A percentile compares a stretch with the other conserved stretches of the same genome.
Evolutionary conservation across 1,140 invertebrate species (phyloP).

Genomic region (Tetragnatha versicolor): DNA sequence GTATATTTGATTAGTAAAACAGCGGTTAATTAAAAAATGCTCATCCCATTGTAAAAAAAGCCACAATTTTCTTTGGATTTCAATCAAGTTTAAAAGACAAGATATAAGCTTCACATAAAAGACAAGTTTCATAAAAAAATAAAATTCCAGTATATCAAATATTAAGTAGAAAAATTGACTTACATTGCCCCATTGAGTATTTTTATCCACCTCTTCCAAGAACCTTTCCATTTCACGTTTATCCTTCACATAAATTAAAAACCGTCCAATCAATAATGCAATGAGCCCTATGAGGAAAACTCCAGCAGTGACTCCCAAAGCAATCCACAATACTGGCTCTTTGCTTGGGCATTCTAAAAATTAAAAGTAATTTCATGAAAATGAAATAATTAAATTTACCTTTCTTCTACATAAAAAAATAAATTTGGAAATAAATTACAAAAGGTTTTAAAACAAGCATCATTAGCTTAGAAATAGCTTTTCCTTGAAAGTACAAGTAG

Average conservation of each 20-base stretch:
- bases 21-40: too few relatives aligned
- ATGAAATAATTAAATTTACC: neutral
- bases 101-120: too few relatives aligned
- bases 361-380: neutral
- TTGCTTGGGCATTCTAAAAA: conserved; percentile 55
- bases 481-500: too few relatives aligned
- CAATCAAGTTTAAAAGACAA: too few relatives aligned
- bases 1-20: neutral
- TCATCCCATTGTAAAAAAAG: too few relatives aligned
- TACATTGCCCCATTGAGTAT: conserved; percentile 45
- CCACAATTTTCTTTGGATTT: too few relatives aligned
- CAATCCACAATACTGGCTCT: conserved; percentile 51
- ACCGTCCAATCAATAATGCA: conserved; percentile 45
- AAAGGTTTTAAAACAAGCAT: too few relatives aligned
- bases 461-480: too few relatives aligned
- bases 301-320: conserved; percentile 44
- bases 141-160: neutral
- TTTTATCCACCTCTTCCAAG: conserved; percentile 52
- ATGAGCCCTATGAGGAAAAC: conserved; percentile 57
- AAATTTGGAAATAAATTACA: neutral
- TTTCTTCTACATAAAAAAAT: neutral
- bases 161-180: neutral
- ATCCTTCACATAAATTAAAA: conserved; percentile 56
- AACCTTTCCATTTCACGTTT: conserved; percentile 52
- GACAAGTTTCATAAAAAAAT: too few relatives aligned